These are phyloP conservation scores for Magallana nippona DNA, from an alignment of 2,888 invertebrate species.

Conservation along the genomic window DNA sequence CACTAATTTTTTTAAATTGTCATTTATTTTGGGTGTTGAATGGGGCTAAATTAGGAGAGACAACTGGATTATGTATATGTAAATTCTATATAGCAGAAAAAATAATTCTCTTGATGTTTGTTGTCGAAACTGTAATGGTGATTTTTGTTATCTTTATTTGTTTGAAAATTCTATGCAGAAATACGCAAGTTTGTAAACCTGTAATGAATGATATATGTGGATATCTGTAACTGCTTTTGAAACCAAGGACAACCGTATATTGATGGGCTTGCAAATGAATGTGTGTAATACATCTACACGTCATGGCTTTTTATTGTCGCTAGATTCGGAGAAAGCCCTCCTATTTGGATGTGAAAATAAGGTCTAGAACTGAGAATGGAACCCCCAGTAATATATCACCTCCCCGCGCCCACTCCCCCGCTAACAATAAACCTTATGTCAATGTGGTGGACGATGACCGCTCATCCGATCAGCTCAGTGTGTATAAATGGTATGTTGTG, in stretches of 20 bases:
- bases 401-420: slow-evolving; percentile 52
- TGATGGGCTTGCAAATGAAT: neutral
- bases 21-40: too few relatives aligned
- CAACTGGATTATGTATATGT: too few relatives aligned
- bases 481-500: slow-evolving; percentile 46
- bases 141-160: too few relatives aligned
- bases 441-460: slow-evolving; percentile 55
- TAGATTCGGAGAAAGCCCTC: slow-evolving; percentile 50
- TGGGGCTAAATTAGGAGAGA: too few relatives aligned
- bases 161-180: too few relatives aligned
- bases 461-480: slow-evolving; percentile 45
- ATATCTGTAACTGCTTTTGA: too few relatives aligned
- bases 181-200: too few relatives aligned
- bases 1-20: too few relatives aligned
- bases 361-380: slow-evolving; percentile 37
- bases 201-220: too few relatives aligned
- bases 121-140: too few relatives aligned
- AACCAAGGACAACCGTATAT: neutral
- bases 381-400: slow-evolving; percentile 39
- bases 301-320: slow-evolving; percentile 5
- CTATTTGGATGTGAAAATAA: slow-evolving; percentile 53
- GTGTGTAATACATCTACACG: neutral
- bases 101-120: too few relatives aligned
- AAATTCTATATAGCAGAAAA: too few relatives aligned
- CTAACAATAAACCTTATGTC: slow-evolving; percentile 54